Base-by-base conservation (phyloP, 2,797 vertebrate species). In the Sebastes iracundus region DNA sequence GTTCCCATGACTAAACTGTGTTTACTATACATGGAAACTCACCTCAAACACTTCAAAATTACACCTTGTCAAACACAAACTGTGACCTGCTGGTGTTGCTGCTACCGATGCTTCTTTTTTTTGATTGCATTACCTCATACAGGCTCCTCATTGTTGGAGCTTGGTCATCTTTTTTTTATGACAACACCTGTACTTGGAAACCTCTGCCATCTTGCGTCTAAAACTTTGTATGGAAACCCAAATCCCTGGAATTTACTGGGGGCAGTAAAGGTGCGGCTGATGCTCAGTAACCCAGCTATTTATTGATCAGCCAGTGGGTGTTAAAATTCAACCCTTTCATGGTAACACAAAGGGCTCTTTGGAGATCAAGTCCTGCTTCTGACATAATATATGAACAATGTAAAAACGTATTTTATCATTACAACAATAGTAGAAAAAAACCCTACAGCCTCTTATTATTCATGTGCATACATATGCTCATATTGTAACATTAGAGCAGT, bases 231-330 rank as follows among this genome's bases (percentile, higher is more conserved):
- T 88, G 88, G 93, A 93, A 93, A 93, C 90, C 83, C 74, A 87
- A 92, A 90, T 82, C 90, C 74, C 52, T 84, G 85, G 86, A 92
- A 93, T 94, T 93, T 93, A 93, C 46, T 77, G 79, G 52, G 42
- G 49, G 62, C 42, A 80, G 86, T 93, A 92, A 95, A 93, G 28
- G 63, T 80, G 42, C n/a, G 56, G 70, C 65, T 87, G 89, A 91
- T 87, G 82, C 71, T 81, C 79, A 81, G 80, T 87, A 82, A 81
- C 85, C 1, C 49, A 27, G 64, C 76, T 60, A 80, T 92, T 90
- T 93, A 94, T 91, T 94, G 91, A 94, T 94, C 86, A 83, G 69
- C 35, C 59, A n/a, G 23, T 49, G 76, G 72, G 79, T 18, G 75
- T 89, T 81, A 84, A 87, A 87, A 72, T 18, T 80, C 58, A 75